Base-by-base conservation (phyloP, 2,113 vertebrate species). In the Bothrops jararaca region DNA sequence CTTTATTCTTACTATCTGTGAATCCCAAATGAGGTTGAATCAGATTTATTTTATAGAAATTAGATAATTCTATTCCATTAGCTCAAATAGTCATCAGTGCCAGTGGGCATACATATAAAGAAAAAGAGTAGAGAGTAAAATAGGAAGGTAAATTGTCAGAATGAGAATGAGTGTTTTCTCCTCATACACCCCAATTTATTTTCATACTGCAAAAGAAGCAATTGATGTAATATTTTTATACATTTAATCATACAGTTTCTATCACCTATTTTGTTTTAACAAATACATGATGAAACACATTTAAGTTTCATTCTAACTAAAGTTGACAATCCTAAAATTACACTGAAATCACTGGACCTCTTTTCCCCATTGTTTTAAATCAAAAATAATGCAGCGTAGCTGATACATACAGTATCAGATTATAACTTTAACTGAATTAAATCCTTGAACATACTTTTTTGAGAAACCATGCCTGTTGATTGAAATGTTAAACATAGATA, bases 101-200 rank as follows among this genome's bases (percentile, higher is more conserved):
- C 52, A 91, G 39, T 91, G 89, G 85, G 42, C 26, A 45, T 13
- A 15, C 26, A n/a, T 23, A 42, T 29, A 85, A 13, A 86, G 45
- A 42, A 89, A 53, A 80, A 26, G 34, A 7, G 45, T 74, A 89
- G 42, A 9, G 11, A 91, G 23, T 15, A 12, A 29, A 58, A 54
- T 56, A 54, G 85, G 86, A 95, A 56, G 91, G 69, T 90, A 45
- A 10, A 91, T 91, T 95, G n/a, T 34, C 7, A 26, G 39, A 92
- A 64, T 93, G 2, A 69, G 13, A 69, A 52, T 50, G 42, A n/a
- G 20, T 9, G 23, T 9, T 42, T 94, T 93, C 0, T 89, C 85
- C 90, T 93, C 64, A 89, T 24, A 42, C 2, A 89, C 23, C 56
- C 1, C 88, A 69, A 9, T 60, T 94, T 45, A 23, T n/a, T 95